Percentiles rank a stretch among this genome's conserved stretches.
Evolutionary conservation across 1,140 invertebrate species (phyloP).

Genomic region (Procambarus virginalis): DNA sequence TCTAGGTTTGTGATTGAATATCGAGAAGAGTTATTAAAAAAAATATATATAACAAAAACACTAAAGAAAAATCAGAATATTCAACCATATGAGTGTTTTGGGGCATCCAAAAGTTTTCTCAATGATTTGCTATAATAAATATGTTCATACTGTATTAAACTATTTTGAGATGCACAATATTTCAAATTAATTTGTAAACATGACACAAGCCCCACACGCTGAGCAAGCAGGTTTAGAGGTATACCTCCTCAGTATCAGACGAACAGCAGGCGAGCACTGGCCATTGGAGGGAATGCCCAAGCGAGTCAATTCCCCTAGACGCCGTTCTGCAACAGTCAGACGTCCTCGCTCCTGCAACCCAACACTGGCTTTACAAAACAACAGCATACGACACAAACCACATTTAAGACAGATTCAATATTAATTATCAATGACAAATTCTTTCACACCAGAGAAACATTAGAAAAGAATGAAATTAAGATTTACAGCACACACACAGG

Average conservation of each 20-base stretch:
- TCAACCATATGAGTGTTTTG: too few relatives aligned
- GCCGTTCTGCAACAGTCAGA: conserved; percentile 79
- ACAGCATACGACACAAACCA: neutral
- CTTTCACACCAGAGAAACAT: neutral
- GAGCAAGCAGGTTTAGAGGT: conserved; percentile 48
- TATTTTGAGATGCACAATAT: neutral
- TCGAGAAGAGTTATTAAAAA: too few relatives aligned
- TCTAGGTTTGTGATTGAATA: too few relatives aligned
- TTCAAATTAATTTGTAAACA: neutral
- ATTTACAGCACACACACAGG: too few relatives aligned
- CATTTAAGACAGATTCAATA: too few relatives aligned
- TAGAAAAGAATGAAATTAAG: neutral
- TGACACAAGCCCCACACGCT: conserved; percentile 8
- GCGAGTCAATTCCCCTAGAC: conserved; percentile 77
- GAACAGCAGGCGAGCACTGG: conserved; percentile 70
- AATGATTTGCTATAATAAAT: neutral
- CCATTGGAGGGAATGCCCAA: conserved; percentile 73
- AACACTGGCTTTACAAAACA: conserved; percentile 34
- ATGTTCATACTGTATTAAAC: too few relatives aligned
- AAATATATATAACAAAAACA: too few relatives aligned
- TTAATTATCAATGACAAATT: too few relatives aligned
- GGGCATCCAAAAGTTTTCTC: too few relatives aligned
- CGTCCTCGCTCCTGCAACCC: conserved; percentile 75
- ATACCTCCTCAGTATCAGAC: conserved; percentile 72
- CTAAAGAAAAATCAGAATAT: too few relatives aligned